Base-by-base conservation (phyloP, 2,888 invertebrate genomes). In the Colostygia pectinataria region DNA sequence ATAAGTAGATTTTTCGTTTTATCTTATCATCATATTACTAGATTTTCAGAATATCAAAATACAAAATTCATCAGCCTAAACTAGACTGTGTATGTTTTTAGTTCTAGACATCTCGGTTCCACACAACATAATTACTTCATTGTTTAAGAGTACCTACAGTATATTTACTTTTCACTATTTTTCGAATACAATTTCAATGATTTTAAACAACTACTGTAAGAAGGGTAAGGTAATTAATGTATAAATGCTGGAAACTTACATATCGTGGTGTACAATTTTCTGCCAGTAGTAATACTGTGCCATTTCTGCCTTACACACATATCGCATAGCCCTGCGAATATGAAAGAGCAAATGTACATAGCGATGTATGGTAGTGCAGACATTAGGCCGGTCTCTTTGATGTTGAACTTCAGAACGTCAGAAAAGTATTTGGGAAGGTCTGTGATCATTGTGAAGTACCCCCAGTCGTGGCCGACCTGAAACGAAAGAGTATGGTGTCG, bases 341-440 rank as follows among this genome's bases (percentile, higher is more conserved):
- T 55, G 61, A 93, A 91, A 0, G 93, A 92, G 1, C 82, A 89
- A 4, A 93, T 55, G 80, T 93, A 93, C 92, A 94, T 93, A 0
- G 92, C 90, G 0, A 94, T 77, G 65, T 93, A 94, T 0, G 94
- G 94, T 0, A 94, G 68, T 0, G 94, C 92, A 0, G 93, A 92
- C 77, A 93, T 88, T 1, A 92, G 65, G 0, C 93, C 93, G 49
- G 93, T 93, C 68, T 92, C 86, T 55, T 91, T 86, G 25, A 94
- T 92, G 59, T 93, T 91, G 65, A 93, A 93, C 58, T 92, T 91
- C 13, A 94, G 78, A 0, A 94, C 92, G 52, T 93, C 92, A 4
- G 90, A 91, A 86, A 94, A 93, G 66, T 93, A 94, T 47, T 92
- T 93, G 0, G 94, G 94, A 10, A 94, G 80, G 63, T 94, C 93